A percentile compares a stretch with the other conserved stretches of the same genome.
These are phyloP conservation scores for Nothoprocta perdicaria DNA, from an alignment of 2,113 vertebrate genomes.

Conservation along the genomic window DNA sequence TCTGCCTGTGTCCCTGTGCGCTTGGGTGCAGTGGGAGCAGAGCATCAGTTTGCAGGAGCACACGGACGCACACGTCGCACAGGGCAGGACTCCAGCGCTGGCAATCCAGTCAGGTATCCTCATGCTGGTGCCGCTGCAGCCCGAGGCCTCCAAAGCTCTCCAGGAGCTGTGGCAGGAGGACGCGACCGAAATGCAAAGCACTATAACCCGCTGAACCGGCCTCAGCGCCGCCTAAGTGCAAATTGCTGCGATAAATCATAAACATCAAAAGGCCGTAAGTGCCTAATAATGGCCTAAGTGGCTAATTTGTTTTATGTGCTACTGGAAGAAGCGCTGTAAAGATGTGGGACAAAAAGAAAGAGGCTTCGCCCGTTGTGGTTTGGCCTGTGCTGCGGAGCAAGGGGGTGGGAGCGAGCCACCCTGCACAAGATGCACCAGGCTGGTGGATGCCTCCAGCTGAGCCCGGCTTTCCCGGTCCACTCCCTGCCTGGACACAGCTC, in stretches of 20 bases:
- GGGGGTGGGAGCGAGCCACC: not conserved
- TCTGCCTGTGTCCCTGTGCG: too few species aligned
- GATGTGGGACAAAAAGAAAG: constrained; percentile 49
- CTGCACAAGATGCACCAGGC: not conserved
- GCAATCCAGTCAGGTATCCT: not conserved
- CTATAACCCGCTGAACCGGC: not conserved
- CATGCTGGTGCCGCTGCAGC: too few species aligned
- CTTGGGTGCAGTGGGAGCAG: not conserved
- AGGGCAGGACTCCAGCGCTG: not conserved
- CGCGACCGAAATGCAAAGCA: constrained; percentile 24
- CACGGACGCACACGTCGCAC: not conserved
- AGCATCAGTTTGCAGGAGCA: not conserved
- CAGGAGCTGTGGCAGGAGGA: not conserved
- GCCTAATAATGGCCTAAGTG: constrained; percentile 74
- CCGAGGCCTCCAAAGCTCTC: not conserved
- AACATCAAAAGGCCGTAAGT: constrained; percentile 72
- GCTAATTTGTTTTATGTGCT: constrained; percentile 74
- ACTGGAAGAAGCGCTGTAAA: constrained; percentile 54
- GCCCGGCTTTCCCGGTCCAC: not conserved
- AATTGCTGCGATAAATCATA: constrained; percentile 73
- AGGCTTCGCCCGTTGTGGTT: constrained; percentile 29
- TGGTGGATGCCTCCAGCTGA: not conserved
- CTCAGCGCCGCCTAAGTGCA: constrained; percentile 54
- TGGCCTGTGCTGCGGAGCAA: constrained; percentile 29
- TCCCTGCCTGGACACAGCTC: not conserved